Base-by-base conservation (phyloP, 1,140 invertebrate species). In the Aricia agestis region DNA sequence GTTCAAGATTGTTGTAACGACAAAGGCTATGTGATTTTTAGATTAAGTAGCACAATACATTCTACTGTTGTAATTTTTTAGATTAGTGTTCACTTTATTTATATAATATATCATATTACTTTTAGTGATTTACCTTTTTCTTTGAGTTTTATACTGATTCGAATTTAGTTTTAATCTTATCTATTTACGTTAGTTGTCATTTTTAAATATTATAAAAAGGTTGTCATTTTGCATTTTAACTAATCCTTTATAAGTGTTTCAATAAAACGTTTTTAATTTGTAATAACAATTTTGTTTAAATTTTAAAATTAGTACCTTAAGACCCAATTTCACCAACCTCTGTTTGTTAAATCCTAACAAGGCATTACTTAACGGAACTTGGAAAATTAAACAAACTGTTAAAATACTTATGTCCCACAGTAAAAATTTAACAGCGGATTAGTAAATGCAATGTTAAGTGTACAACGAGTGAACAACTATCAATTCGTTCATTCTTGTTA, bases 61-160 rank as follows among this genome's bases (percentile, higher is more conserved):
- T 91, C 89, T 87, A 89, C 83, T 88, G 81, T 91, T 90, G 87
- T 89, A 86, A 91, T 91, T 86, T 83, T 80, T 80, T 63, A 83
- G 78, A 82, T 69, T 86, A 88, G 81, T 76, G 78, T 63, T 73
- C 76, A 77, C 74, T 69, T 66, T 73, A 79, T 76, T 76, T 76
- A 73, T 73, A 45, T n/a, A 45, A 70, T 72, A 41, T 63, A 41
- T 36, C 42, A n/a, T n/a, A n/a, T 41, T 65, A 41, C 41, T 63
- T 61, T 70, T 69, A 68, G 71, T 71, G 70, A 70, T 66, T 45
- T n/a, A n/a, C n/a, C n/a, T n/a, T n/a, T 66, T 69, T 61, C 70
- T 69, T 74, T 74, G 19, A 19, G 36, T 69, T 41, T 17, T 69
- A 41, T 63, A 36, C 41, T 61, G 17, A 69, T 61, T 41, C 17